Evolutionary conservation across 1,140 invertebrate genomes (phyloP).

Genomic region (Trichoplusia ni): DNA sequence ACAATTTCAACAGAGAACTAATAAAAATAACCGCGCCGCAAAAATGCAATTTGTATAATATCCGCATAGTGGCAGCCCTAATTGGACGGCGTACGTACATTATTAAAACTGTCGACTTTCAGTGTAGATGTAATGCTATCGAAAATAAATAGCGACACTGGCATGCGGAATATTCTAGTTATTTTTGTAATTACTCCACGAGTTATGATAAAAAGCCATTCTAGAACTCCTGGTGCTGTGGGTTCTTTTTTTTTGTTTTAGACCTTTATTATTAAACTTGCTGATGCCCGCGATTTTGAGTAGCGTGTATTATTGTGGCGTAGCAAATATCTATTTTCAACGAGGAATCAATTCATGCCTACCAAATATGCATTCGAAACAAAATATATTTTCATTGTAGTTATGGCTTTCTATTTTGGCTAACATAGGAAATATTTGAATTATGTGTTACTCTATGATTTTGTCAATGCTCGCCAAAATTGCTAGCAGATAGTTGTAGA

Average conservation of each 20-base stretch:
- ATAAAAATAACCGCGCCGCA: conserved; percentile 18
- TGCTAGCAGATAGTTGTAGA: too few species aligned
- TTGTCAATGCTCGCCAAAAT: too few species aligned
- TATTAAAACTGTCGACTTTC: conserved; percentile 26
- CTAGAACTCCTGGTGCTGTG: not conserved
- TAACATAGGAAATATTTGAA: too few species aligned
- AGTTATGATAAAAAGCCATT: conserved; percentile 12
- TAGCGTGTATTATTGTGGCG: too few species aligned
- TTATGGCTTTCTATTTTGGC: too few species aligned
- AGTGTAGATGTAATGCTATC: conserved; percentile 30
- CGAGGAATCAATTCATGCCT: too few species aligned
- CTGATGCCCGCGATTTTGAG: too few species aligned
- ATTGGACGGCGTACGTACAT: conserved; percentile 27
- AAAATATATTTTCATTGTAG: too few species aligned
- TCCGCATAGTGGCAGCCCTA: conserved; percentile 4
- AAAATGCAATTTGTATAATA: conserved; percentile 17
- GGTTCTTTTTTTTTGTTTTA: not conserved
- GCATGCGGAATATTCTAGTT: conserved; percentile 10
- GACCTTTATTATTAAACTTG: too few species aligned
- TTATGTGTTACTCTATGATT: too few species aligned
- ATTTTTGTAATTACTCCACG: conserved; percentile 17
- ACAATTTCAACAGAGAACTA: conserved; percentile 4
- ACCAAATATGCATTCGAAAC: too few species aligned
- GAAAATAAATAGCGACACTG: conserved; percentile 27
- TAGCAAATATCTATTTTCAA: too few species aligned